Conservation (phyloP, 2,888 invertebrate species). For the Deilephila elpenor region DNA sequence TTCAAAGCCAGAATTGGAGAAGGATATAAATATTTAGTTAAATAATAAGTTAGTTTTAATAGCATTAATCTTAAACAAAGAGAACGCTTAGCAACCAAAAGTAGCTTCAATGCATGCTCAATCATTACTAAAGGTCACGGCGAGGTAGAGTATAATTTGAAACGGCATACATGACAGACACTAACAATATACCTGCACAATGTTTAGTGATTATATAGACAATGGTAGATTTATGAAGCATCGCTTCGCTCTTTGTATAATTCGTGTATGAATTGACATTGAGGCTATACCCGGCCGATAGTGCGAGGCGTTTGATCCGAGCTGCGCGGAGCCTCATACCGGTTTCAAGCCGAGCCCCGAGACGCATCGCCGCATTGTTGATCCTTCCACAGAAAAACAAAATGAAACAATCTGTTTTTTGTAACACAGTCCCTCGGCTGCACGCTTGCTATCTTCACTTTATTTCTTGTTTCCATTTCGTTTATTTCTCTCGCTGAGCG, state of each 20-base stretch:
- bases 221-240: constrained; percentile 18
- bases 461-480: constrained; percentile 48
- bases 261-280: constrained; percentile 52
- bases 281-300: constrained; percentile 64
- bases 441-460: constrained; percentile 54
- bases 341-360: constrained; percentile 65
- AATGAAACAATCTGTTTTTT: constrained; percentile 74
- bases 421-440: constrained; percentile 49
- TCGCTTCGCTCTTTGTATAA: constrained; percentile 11
- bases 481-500: constrained; percentile 36
- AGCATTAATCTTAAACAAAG: not conserved
- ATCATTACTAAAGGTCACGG: not conserved
- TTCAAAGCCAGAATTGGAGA: not conserved
- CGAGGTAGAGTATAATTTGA: not conserved
- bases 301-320: constrained; percentile 67
- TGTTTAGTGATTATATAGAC: constrained; percentile 1
- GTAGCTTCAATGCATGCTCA: not conserved
- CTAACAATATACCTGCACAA: not conserved
- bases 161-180: not conserved
- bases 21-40: not conserved
- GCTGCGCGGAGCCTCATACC: constrained; percentile 70
- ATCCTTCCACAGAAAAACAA: constrained; percentile 78
- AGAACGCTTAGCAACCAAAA: not conserved
- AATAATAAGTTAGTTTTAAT: not conserved
- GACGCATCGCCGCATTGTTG: constrained; percentile 74